phyloP scores from a whole-genome alignment of 2,888 invertebrate species.

The Drosophila neotestacea region DNA sequence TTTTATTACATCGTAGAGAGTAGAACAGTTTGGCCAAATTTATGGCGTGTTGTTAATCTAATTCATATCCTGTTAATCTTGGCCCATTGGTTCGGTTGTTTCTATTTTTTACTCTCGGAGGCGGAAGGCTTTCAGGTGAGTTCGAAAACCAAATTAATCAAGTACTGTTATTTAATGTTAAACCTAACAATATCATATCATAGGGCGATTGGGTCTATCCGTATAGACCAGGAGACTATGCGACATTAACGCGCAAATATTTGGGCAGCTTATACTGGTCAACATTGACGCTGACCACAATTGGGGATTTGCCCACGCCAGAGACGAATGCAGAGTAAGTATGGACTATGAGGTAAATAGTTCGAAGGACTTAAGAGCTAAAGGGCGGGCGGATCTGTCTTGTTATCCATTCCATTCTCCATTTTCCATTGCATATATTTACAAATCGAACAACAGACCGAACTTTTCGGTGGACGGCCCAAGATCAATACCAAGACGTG shows the following conservation, averaged over 20 bases:
- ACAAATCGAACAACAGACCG: constrained; percentile 76
- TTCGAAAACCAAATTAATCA: neutral
- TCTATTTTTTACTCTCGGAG: constrained; percentile 97
- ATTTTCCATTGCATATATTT: constrained; percentile 25
- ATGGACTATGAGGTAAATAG: neutral
- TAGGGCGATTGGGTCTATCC: constrained; percentile 96
- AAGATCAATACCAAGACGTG: constrained; percentile 95
- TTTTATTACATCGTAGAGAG: constrained; percentile 99
- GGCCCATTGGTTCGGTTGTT: constrained; percentile 99
- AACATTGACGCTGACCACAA: constrained; percentile 96
- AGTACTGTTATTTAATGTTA: neutral
- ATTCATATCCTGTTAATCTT: constrained; percentile 97
- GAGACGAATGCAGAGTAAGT: constrained; percentile 99
- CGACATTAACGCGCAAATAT: constrained; percentile 95
- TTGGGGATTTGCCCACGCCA: constrained; percentile 97
- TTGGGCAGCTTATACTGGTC: constrained; percentile 98
- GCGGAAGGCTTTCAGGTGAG: constrained; percentile 93
- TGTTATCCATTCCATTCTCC: constrained; percentile 16
- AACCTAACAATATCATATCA: neutral
- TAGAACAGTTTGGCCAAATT: constrained; percentile 97
- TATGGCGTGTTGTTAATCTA: constrained; percentile 97
- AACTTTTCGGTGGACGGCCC: constrained; percentile 91
- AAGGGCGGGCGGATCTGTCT: constrained; percentile 29
- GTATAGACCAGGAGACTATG: constrained; percentile 94
- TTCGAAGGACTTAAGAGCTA: constrained; percentile 5